These are phyloP conservation scores for Heliconius cydno DNA, from an alignment of 2,888 invertebrate species.

Conservation along the genomic window DNA sequence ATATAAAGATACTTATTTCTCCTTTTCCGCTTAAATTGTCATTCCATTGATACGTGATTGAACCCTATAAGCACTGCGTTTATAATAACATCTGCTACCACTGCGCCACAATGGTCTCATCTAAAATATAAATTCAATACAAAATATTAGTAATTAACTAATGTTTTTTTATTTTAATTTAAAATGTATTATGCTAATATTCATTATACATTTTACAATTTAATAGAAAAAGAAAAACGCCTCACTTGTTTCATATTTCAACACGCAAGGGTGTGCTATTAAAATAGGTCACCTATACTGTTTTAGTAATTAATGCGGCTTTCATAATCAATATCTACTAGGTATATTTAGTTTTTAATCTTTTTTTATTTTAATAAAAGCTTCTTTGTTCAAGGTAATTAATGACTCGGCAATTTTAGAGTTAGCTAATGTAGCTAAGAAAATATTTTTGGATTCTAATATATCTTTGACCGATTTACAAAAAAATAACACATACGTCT, in stretches of 20 bases:
- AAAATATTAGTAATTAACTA: not conserved
- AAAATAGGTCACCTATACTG: conserved; percentile 45
- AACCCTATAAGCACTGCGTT: no score
- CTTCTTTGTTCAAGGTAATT: not conserved
- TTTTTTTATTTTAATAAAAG: not conserved
- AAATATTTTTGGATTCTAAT: no score
- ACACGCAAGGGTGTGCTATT: conserved; percentile 35
- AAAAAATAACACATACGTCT: no score
- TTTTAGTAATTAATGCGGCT: conserved; percentile 43
- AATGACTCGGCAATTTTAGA: no score
- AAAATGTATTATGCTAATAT: not conserved
- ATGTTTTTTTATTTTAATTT: not conserved
- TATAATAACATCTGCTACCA: no score
- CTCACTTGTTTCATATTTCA: conserved; percentile 38
- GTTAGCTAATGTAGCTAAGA: no score
- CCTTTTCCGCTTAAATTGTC: no score
- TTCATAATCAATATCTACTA: conserved; percentile 36
- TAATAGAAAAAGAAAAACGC: conserved; percentile 14
- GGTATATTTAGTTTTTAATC: not conserved
- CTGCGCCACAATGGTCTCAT: not conserved
- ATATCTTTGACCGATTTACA: no score
- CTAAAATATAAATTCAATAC: no score
- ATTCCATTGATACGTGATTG: no score
- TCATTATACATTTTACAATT: conserved; percentile 22
- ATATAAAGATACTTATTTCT: no score